Evolutionary conservation across 2,113 vertebrate species (phyloP), one percentile per base, ranked within the genome.

Genomic region (Sinocyclocheilus grahami): DNA sequence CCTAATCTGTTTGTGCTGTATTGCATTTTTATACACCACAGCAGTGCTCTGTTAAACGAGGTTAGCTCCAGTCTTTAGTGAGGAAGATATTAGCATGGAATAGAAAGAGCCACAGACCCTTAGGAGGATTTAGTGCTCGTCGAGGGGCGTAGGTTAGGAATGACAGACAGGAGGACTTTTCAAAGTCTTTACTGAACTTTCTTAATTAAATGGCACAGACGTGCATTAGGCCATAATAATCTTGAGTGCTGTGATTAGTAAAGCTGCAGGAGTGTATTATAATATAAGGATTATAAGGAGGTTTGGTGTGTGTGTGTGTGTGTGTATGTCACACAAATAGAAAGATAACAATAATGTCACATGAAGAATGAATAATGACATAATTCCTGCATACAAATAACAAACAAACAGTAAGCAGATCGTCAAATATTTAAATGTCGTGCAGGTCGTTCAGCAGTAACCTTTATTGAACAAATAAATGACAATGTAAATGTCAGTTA

Each of bases 1-100:
- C 80, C n/a, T 85, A 63, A 85, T 86, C 81, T 55, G 37, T 82
- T 87, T 71, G 8, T 69, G 30, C 71, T 53, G 46, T 87, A 51
- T 85, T 72, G 8, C 72, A 30, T 24, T 30, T 60, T 46, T 74
- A 33, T 37, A 53, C 22, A 18, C 58, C 37, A 37, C 5, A 20
- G 55, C 14, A 14, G 33, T 63, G 72, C 55, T 85, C 71, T 60
- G 27, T 77, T 63, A 20, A 83, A 60, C 7, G 48, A 67, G 78
- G 78, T 84, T 84, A 67, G 77, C 65, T 82, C 37, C 27, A 62
- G 83, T 75, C 5, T 78, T 62, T 62, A n/a, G 30, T 87, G 51
- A 63, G 33, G 76, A 39, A 71, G 62, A 30, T 85, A 65, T 76
- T 86, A 84, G 67, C 13, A 1, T 82, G n/a, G 24, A 48, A 65